phyloP scores from a whole-genome alignment of 1,140 invertebrate genomes.

The Achroia grisella region DNA sequence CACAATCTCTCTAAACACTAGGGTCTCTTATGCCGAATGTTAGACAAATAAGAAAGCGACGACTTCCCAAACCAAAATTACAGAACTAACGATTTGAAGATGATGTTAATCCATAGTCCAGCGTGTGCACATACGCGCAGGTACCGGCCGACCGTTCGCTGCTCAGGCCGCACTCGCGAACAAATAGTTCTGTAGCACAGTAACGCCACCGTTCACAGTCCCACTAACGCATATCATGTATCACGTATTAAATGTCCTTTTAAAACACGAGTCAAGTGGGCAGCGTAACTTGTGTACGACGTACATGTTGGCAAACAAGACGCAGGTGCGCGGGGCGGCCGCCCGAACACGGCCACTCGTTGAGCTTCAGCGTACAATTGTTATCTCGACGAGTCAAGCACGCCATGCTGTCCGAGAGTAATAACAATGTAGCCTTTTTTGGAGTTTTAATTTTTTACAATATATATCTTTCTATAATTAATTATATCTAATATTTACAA shows the following conservation, averaged over 20 bases:
- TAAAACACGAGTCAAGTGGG: constrained; percentile 30
- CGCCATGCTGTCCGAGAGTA: constrained; percentile 45
- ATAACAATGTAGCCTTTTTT: constrained; percentile 71
- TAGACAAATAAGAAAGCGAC: constrained; percentile 52
- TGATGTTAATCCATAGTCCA: constrained; percentile 19
- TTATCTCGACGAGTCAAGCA: constrained; percentile 49
- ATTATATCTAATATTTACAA: constrained; percentile 74
- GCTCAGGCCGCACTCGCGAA: not conserved
- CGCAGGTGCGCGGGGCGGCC: not conserved
- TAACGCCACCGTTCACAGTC: constrained; percentile 1
- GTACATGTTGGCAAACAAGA: constrained; percentile 32
- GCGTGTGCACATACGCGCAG: constrained; percentile 2
- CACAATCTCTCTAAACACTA: constrained; percentile 49
- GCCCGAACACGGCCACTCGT: constrained; percentile 17
- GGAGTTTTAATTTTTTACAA: constrained; percentile 70
- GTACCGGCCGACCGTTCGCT: constrained; percentile 1
- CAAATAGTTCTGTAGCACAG: constrained; percentile 6
- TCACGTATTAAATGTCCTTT: constrained; percentile 11
- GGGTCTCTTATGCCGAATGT: constrained; percentile 52
- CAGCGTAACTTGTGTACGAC: constrained; percentile 32
- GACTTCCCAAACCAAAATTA: constrained; percentile 53
- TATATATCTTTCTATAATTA: constrained; percentile 73
- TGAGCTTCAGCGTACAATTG: constrained; percentile 55
- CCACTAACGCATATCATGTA: not conserved
- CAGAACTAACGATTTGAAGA: constrained; percentile 51